Base-by-base conservation (phyloP, 2,113 vertebrate genomes). In the Pituophis catenifer region DNA sequence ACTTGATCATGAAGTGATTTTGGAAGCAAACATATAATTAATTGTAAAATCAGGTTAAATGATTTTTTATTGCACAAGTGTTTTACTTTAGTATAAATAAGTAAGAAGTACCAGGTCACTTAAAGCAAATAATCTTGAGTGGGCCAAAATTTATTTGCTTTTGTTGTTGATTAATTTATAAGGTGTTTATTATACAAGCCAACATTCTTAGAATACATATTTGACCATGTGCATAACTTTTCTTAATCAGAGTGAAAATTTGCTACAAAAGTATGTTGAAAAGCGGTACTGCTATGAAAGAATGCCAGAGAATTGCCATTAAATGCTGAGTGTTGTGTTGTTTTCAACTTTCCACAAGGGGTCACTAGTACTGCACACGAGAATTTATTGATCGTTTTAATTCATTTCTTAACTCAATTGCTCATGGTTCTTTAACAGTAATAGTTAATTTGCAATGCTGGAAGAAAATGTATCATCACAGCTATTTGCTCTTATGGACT, bases 281-380 rank as follows among this genome's bases (percentile, higher is more conserved):
- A 75, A 75, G 17, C n/a, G 19, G 33, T 29, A 15, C 55, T 11
- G 55, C 1, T 15, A 6, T 3, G 0, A 0, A 81, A 53, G 87
- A 89, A 17, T 0, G 0, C 55, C 65, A 91, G 75, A 62, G 33
- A 52, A 10, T 0, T 53, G 33, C 53, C n/a, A 55, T 10, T 94
- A 92, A 55, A 90, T 90, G 75, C 44, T 52, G 48, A 8, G 0
- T 0, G 13, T 15, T 44, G 59, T 48, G 26, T 52, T 59, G 24
- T 33, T 50, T n/a, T 2, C 58, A 0, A 8, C 65, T 17, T 92
- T 93, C 93, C 92, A 53, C 10, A 1, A 21, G 90, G 90, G 38
- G 93, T 23, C 3, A 12, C 53, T 86, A 81, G 88, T 91, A 54
- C 87, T 44, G 2, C 57, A 24, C 3, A 12, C 48, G 75, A 86